Conservation (phyloP, 1,140 invertebrate species). For the Anthonomus grandis region DNA sequence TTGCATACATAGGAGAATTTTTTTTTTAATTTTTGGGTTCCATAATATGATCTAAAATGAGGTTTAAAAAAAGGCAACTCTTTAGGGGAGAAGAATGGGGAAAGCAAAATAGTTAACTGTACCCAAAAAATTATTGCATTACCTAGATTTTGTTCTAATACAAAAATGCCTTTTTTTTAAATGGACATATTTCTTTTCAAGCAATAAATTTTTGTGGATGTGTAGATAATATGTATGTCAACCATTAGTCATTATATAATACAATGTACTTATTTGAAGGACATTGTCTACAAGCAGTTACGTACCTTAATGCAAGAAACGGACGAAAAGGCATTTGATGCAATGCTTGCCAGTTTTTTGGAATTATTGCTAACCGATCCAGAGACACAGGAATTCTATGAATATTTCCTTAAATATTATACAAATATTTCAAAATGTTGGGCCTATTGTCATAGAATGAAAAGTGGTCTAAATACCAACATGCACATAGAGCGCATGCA, state of each 20-base stretch:
- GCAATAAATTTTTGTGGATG: too few relatives aligned
- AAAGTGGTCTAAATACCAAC: constrained; percentile 19
- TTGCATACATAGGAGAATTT: too few relatives aligned
- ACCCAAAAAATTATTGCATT: too few relatives aligned
- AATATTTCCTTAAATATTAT: constrained; percentile 19
- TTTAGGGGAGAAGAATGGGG: too few relatives aligned
- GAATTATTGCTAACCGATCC: not conserved
- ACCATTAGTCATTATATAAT: constrained; percentile 1
- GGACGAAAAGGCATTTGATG: constrained; percentile 9
- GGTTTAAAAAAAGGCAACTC: too few relatives aligned
- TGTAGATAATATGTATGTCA: too few relatives aligned
- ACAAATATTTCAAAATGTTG: constrained; percentile 3
- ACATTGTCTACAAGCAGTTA: constrained; percentile 12
- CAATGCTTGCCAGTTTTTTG: constrained; percentile 16
- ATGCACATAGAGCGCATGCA: constrained; percentile 22
- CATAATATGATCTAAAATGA: too few relatives aligned
- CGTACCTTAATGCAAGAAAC: constrained; percentile 19
- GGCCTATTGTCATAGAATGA: constrained; percentile 15
- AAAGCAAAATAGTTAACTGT: too few relatives aligned
- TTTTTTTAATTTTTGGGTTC: too few relatives aligned
- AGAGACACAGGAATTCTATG: constrained; percentile 3
- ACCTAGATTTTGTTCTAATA: too few relatives aligned
- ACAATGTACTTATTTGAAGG: not conserved
- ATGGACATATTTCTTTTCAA: too few relatives aligned
- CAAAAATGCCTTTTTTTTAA: too few relatives aligned